Base-by-base conservation (phyloP, 1,140 invertebrate genomes). In the Acromyrmex heyeri region DNA sequence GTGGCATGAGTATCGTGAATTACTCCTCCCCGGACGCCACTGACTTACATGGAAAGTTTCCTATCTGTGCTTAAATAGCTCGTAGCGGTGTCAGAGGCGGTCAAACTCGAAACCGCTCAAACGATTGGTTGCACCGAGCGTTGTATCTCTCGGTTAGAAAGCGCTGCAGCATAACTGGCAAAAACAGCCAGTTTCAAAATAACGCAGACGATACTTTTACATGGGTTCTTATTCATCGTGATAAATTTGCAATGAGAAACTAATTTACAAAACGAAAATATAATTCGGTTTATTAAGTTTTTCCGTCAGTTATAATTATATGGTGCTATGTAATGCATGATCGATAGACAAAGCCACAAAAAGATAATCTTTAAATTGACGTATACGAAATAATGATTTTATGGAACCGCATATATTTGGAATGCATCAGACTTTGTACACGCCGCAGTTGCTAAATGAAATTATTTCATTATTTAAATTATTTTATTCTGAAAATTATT, bases 11-110 rank as follows among this genome's bases (percentile, higher is more conserved):
- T 61, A 83, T 75, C 79, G 55, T 83, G 79, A 83, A 83, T 83
- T 83, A 83, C 69, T 83, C 69, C 69, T 83, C 69, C 69, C 79
- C 79, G 67, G 38, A 73, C 67, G 79, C 69, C 55, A 7, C 79
- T 67, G 79, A 75, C 79, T 83, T 83, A 75, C 67, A 83, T 75
- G 24, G 69, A 73, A 83, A 83, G 79, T 83, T 83, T 34, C 55
- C 38, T 75, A 83, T 75, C 69, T 73, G 69, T 21, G 55, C 69
- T 83, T 70, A 61, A 83, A 82, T 82, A 82, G 79, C 79, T 73
- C 69, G 79, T 67, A 61, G 24, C 21, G 57, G 14, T 83, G 67
- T 82, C 55, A 59, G 79, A 61, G 18, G 53, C 67, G 79, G 79
- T 82, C 79, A 61, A 57, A 50, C 69, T 83, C 65, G 65, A 57